Percentiles rank a stretch among this genome's conserved stretches.
phyloP scores from a whole-genome alignment of 2,888 invertebrate genomes.

The Idaea straminata region DNA sequence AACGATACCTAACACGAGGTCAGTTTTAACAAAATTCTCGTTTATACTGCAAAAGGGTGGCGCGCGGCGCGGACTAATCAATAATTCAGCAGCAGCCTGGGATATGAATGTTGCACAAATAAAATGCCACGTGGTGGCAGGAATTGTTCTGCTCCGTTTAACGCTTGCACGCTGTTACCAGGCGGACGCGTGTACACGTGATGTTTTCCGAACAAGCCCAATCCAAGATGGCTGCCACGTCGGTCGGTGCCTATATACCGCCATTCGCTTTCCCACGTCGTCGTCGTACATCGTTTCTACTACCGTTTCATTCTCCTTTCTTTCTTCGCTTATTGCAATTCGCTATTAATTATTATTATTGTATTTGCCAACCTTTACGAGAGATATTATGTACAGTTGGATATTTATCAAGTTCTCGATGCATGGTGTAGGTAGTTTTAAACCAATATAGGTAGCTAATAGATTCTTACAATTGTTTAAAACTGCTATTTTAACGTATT shows the following conservation, averaged over 20 bases:
- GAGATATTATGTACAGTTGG: slow-evolving; percentile 13
- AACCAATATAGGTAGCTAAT: slow-evolving; percentile 7
- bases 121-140: slow-evolving; percentile 72
- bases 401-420: slow-evolving; percentile 15
- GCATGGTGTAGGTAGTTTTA: slow-evolving; percentile 12
- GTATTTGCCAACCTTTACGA: slow-evolving; percentile 37
- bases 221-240: slow-evolving; percentile 70
- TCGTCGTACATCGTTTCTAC: slow-evolving; percentile 53
- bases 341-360: slow-evolving; percentile 50
- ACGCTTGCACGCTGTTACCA: slow-evolving; percentile 67
- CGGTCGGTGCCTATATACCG: slow-evolving; percentile 38
- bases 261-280: slow-evolving; percentile 77
- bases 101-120: slow-evolving; percentile 67
- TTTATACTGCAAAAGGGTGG: slow-evolving; percentile 29
- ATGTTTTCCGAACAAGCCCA: slow-evolving; percentile 66
- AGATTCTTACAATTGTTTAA: too few relatives aligned
- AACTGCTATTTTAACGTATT: too few relatives aligned
- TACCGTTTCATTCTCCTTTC: slow-evolving; percentile 65
- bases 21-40: slow-evolving; percentile 18
- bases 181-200: slow-evolving; percentile 73
- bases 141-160: slow-evolving; percentile 74
- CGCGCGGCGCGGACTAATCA: slow-evolving; percentile 40
- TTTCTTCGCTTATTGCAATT: slow-evolving; percentile 61
- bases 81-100: slow-evolving; percentile 47
- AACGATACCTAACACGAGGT: slow-evolving; percentile 13